Conservation (phyloP, 1,140 invertebrate species). For the Caerostris darwini region DNA sequence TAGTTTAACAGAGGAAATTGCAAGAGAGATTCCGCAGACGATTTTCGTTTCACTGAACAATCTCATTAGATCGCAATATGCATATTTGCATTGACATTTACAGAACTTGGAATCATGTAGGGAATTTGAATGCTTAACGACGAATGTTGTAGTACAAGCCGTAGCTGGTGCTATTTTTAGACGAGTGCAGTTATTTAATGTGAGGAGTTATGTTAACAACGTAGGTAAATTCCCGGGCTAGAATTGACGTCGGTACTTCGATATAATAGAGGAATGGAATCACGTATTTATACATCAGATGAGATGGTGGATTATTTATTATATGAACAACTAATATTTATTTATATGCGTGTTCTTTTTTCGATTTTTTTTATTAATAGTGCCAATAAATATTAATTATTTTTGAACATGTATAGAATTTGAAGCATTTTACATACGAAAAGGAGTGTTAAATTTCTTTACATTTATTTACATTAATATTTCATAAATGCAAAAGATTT, state of each 20-base stretch:
- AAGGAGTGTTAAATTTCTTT: too few species aligned
- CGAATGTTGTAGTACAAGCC: neutral
- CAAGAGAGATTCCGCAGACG: neutral
- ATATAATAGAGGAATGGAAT: neutral
- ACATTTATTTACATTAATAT: too few species aligned
- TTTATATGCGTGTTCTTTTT: neutral
- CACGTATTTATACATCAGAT: neutral
- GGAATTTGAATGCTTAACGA: constrained; percentile 9
- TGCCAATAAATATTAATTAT: too few species aligned
- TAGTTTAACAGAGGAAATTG: constrained; percentile 32
- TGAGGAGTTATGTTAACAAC: constrained; percentile 1
- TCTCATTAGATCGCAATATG: constrained; percentile 44
- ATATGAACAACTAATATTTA: neutral
- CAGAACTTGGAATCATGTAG: constrained; percentile 18
- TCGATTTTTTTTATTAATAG: too few species aligned
- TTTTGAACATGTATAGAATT: too few species aligned
- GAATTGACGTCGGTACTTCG: neutral
- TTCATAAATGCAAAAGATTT: too few species aligned
- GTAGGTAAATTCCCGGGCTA: neutral
- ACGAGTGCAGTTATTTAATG: neutral
- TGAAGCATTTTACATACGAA: too few species aligned
- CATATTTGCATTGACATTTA: constrained; percentile 40
- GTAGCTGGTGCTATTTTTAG: neutral
- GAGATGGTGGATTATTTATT: neutral
- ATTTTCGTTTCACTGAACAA: constrained; percentile 38